phyloP scores from a whole-genome alignment of 2,797 vertebrate genomes.

The Craterocephalus amniculus region DNA sequence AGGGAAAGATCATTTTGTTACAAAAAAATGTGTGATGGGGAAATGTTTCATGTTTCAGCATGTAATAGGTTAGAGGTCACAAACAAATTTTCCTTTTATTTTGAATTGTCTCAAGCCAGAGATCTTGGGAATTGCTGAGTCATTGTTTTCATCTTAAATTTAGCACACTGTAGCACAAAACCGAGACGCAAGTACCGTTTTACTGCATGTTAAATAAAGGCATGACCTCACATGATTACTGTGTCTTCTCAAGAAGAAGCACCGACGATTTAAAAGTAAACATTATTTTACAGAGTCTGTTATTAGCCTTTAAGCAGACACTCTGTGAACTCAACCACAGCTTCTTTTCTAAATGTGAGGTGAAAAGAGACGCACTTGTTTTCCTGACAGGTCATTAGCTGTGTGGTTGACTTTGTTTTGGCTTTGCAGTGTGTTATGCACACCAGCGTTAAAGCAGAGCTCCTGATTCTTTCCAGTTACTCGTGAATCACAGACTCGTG shows the following conservation, averaged over 20 bases:
- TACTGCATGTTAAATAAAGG: neutral
- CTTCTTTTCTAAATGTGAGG: conserved; percentile 7
- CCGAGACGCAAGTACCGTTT: neutral
- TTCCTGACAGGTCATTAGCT: conserved; percentile 17
- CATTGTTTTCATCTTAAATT: conserved; percentile 3
- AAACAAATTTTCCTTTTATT: neutral
- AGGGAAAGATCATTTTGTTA: neutral
- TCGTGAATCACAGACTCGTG: conserved; percentile 3
- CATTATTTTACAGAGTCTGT: conserved; percentile 3
- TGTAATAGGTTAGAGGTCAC: neutral
- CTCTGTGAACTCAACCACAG: neutral
- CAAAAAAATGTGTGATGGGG: neutral
- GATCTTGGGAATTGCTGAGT: neutral
- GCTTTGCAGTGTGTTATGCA: conserved; percentile 5
- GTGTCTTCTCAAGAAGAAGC: neutral
- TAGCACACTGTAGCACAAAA: neutral
- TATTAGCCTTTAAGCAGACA: neutral
- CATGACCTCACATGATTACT: neutral
- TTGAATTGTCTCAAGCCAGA: neutral
- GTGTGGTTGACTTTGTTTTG: conserved; percentile 15
- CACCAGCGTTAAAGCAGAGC: conserved; percentile 1
- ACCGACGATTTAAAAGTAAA: neutral
- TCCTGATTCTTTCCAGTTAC: conserved; percentile 20
- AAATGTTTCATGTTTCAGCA: neutral
- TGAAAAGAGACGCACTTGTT: conserved; percentile 11